These are phyloP conservation scores for Electrona antarctica DNA, from an alignment of 2,113 vertebrate species.

Conservation along the genomic window DNA sequence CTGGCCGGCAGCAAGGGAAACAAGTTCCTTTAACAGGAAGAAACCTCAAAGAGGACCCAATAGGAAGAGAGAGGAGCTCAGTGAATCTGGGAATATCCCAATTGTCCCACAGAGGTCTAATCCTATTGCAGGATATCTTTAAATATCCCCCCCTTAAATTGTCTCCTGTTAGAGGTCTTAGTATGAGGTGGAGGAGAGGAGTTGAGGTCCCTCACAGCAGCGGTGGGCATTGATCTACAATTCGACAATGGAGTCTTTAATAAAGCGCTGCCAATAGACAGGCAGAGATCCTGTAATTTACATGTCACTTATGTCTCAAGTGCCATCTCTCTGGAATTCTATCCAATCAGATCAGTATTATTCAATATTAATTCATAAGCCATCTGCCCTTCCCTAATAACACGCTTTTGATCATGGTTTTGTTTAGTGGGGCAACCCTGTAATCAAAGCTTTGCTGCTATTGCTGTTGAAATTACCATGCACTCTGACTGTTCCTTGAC, in stretches of 20 bases:
- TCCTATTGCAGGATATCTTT: too few relatives aligned
- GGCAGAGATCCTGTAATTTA: background rate
- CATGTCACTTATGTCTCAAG: background rate
- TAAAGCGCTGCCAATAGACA: background rate
- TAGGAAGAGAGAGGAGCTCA: too few relatives aligned
- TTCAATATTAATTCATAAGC: slow-evolving; percentile 1
- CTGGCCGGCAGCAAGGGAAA: too few relatives aligned
- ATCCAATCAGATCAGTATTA: background rate
- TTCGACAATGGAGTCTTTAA: background rate
- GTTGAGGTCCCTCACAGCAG: background rate
- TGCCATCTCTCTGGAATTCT: background rate
- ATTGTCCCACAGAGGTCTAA: too few relatives aligned
- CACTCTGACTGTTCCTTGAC: too few relatives aligned
- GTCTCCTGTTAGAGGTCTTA: background rate
- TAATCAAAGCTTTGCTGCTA: too few relatives aligned
- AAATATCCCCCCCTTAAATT: background rate
- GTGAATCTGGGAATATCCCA: too few relatives aligned
- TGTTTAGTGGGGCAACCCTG: background rate
- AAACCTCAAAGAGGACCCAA: too few relatives aligned
- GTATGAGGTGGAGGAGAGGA: background rate
- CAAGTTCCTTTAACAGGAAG: too few relatives aligned
- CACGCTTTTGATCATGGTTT: background rate
- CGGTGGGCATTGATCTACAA: background rate
- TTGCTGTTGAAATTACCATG: too few relatives aligned
- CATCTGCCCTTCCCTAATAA: background rate